Evolutionary conservation across 2,113 vertebrate species (phyloP), one percentile per base, ranked within the genome.

Genomic region (Narcine bancroftii): DNA sequence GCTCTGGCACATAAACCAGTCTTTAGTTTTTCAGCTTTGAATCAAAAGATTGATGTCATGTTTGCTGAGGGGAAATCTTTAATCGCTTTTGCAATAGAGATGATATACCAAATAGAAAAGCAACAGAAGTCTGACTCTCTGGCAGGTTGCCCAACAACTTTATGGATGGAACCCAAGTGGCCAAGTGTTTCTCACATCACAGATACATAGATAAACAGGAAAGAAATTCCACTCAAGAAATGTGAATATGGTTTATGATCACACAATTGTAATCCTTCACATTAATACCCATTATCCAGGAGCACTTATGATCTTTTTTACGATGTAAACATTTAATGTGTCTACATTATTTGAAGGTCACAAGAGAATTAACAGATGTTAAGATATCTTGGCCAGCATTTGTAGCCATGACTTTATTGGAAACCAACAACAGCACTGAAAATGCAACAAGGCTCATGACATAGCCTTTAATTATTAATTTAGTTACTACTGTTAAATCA

Each of bases 351-450:
- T 15, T 75, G 72, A 75, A 75, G 72, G 36, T 75, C 72, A 2
- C n/a, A 39, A 75, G 72, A 75, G 72, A 75, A 75, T 36, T 39
- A 75, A 39, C 72, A 75, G 72, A 75, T 75, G n/a, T 75, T 75
- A 10, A n/a, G 72, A 36, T 39, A 75, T 75, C 72, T 39, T n/a
- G 36, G n/a, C 72, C 72, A 75, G 72, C 33, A 39, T 2, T 4
- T 75, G 72, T 75, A 39, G 72, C 72, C 72, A 39, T 75, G 72
- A 39, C 72, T 36, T 39, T 39, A 75, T 75, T 75, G 36, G n/a
- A 75, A 75, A 72, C 69, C 29, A 75, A 75, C 72, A 75, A 75
- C 72, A 75, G n/a, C 72, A 75, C 72, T 75, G n/a, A 36, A 75
- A 75, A 75, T 75, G 36, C 19, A 75, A 75, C n/a, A 75, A 75